Evolutionary conservation across 2,113 vertebrate genomes (phyloP).

Genomic region (Phaethornis superciliosus): DNA sequence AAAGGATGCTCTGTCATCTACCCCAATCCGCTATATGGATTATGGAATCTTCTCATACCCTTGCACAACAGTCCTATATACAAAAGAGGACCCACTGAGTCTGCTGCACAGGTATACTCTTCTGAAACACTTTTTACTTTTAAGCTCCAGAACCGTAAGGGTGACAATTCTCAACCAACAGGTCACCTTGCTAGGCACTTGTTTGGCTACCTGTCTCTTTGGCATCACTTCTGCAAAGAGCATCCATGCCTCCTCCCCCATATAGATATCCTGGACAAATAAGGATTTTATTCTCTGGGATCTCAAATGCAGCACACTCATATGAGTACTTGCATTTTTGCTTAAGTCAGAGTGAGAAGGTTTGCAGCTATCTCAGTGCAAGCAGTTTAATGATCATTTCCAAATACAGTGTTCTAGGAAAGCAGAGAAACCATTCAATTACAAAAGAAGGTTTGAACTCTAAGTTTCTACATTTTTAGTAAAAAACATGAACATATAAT

Average conservation of each 20-base stretch:
- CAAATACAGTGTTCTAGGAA: background rate
- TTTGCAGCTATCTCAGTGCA: background rate
- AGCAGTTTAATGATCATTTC: background rate
- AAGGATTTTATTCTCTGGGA: background rate
- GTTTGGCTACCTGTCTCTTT: background rate
- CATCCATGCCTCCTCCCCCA: background rate
- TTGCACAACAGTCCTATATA: background rate
- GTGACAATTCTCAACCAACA: background rate
- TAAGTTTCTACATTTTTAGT: background rate
- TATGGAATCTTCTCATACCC: background rate
- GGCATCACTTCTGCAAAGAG: background rate
- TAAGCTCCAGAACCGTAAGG: background rate
- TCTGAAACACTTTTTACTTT: background rate
- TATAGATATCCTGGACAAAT: background rate
- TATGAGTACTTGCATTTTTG: background rate
- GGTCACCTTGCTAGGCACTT: background rate
- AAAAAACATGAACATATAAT: background rate
- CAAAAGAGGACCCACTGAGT: background rate
- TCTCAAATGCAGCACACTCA: background rate
- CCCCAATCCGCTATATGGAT: background rate
- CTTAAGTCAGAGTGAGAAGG: background rate
- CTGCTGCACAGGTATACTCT: background rate
- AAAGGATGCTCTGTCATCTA: background rate
- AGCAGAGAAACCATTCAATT: background rate
- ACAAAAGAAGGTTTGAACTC: background rate